Percentiles rank a stretch among this genome's conserved stretches.
These are phyloP conservation scores for Tromatobia lineatoria DNA, from an alignment of 2,888 invertebrate species.

Conservation along the genomic window DNA sequence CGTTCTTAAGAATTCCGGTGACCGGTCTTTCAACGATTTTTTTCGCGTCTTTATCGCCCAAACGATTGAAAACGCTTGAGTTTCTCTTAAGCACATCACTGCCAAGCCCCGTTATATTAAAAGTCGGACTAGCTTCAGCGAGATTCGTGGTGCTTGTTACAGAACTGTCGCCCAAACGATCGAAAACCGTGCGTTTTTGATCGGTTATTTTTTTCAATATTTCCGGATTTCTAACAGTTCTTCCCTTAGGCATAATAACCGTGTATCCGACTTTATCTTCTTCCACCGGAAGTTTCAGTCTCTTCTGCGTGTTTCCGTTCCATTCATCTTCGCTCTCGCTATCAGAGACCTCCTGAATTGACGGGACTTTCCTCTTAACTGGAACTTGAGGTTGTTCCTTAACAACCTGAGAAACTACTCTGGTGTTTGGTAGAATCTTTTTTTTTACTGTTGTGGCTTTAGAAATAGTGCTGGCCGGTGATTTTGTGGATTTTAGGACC, in stretches of 20 bases:
- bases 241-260: slow-evolving; percentile 85
- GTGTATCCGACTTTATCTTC: slow-evolving; percentile 85
- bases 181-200: slow-evolving; percentile 86
- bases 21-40: slow-evolving; percentile 54
- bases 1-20: slow-evolving; percentile 80
- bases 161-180: slow-evolving; percentile 86
- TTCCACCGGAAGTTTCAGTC: slow-evolving; percentile 72
- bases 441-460: slow-evolving; percentile 73
- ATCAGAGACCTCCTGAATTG: slow-evolving; percentile 65
- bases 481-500: slow-evolving; percentile 67
- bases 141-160: slow-evolving; percentile 84
- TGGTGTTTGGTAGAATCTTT: slow-evolving; percentile 66
- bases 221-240: slow-evolving; percentile 84
- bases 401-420: slow-evolving; percentile 36
- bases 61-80: slow-evolving; percentile 82
- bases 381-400: slow-evolving; percentile 61
- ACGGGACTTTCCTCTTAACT: slow-evolving; percentile 78
- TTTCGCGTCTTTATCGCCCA: slow-evolving; percentile 82
- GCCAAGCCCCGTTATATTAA: slow-evolving; percentile 83
- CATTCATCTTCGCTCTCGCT: slow-evolving; percentile 74
- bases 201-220: slow-evolving; percentile 82
- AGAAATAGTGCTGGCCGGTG: slow-evolving; percentile 39
- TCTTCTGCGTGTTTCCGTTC: slow-evolving; percentile 54
- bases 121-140: slow-evolving; percentile 77
- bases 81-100: slow-evolving; percentile 80